These are phyloP conservation scores for Cairina moschata DNA, from an alignment of 2,113 vertebrate genomes.

Conservation along the genomic window DNA sequence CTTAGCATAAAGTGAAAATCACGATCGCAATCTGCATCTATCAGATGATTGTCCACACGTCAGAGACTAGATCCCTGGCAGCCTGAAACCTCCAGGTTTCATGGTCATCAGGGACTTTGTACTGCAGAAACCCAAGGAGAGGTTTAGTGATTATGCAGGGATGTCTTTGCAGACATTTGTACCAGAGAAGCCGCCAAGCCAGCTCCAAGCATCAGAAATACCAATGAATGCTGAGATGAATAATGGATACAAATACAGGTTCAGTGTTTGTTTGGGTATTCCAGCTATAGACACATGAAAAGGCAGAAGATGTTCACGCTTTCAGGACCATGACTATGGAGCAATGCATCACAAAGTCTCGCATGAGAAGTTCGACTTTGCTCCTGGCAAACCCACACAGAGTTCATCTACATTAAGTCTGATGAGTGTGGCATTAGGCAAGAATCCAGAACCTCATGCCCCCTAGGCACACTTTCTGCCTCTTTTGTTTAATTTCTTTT, in stretches of 20 bases:
- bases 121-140: not conserved
- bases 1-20: not conserved
- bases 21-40: not conserved
- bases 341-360: not conserved
- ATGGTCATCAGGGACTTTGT: too few species aligned
- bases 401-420: slow-evolving; percentile 2
- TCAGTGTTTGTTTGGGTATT: not conserved
- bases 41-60: not conserved
- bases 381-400: slow-evolving; percentile 12
- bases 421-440: slow-evolving; percentile 15
- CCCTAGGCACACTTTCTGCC: not conserved
- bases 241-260: not conserved
- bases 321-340: not conserved
- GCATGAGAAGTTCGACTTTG: not conserved
- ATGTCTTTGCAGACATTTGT: not conserved
- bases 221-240: not conserved
- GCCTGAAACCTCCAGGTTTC: not conserved
- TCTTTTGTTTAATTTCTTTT: slow-evolving; percentile 16
- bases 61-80: not conserved
- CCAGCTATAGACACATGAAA: not conserved
- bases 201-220: not conserved
- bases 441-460: slow-evolving; percentile 22
- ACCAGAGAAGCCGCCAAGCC: not conserved
- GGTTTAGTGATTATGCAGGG: not conserved
- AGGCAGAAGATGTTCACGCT: not conserved